Evolutionary conservation across 30 jellyfish, hydroid and myxozoan genomes (phyloP).

Genomic region (Nemopilema nomurai): DNA sequence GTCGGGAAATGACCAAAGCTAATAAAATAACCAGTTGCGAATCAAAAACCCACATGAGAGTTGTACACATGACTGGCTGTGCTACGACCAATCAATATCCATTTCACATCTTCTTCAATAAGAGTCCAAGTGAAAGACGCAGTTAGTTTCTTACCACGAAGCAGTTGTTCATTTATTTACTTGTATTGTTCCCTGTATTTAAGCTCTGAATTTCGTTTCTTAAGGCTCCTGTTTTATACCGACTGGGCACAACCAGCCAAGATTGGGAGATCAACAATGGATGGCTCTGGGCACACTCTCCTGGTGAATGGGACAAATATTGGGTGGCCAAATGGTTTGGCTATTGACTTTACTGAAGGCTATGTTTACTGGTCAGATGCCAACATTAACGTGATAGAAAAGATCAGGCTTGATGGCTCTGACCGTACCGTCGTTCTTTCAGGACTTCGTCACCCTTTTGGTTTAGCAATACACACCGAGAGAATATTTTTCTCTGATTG

Average conservation of each 20-base stretch:
- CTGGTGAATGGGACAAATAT: constrained; percentile 70
- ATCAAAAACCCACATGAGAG: too few relatives aligned
- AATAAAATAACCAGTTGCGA: too few relatives aligned
- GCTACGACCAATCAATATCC: too few relatives aligned
- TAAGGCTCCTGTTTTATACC: constrained; percentile 84
- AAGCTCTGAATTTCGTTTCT: not conserved
- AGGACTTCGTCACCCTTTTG: constrained; percentile 83
- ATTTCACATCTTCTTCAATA: too few relatives aligned
- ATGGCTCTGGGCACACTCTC: constrained; percentile 77
- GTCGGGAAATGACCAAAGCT: too few relatives aligned
- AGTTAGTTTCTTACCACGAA: not conserved
- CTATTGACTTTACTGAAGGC: constrained; percentile 64
- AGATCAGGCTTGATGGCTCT: constrained; percentile 81
- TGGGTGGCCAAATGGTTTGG: constrained; percentile 97
- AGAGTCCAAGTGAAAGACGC: too few relatives aligned
- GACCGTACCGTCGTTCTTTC: constrained; percentile 59
- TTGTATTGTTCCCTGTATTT: not conserved
- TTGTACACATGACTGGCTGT: too few relatives aligned
- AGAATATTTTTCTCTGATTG: constrained; percentile 92
- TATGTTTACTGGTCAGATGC: constrained; percentile 96
- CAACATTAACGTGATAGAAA: constrained; percentile 76
- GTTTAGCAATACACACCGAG: constrained; percentile 73
- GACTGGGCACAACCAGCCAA: constrained; percentile 96
- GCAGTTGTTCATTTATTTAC: not conserved
- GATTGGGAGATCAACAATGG: constrained; percentile 89